phyloP scores from a whole-genome alignment of 2,888 invertebrate genomes.

The Peribatodes rhomboidaria region DNA sequence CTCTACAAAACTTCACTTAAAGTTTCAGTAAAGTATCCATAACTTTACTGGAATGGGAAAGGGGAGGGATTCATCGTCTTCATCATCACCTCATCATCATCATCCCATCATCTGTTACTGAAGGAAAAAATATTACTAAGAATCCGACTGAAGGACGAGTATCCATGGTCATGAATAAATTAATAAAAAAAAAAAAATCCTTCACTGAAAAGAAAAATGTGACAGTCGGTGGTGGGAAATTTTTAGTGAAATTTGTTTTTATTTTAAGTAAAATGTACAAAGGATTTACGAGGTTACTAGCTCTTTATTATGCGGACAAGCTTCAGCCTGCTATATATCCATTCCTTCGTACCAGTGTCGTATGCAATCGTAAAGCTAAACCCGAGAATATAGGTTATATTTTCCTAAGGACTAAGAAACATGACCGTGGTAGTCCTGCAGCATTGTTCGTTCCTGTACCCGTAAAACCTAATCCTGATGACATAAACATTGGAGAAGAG shows the following conservation, averaged over 20 bases:
- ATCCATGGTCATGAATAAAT: too few species aligned
- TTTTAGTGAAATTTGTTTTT: conserved; percentile 62
- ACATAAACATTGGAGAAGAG: conserved; percentile 95
- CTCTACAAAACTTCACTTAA: too few species aligned
- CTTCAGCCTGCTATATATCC: conserved; percentile 71
- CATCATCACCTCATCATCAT: too few species aligned
- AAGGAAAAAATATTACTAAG: too few species aligned
- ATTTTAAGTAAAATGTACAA: conserved; percentile 76
- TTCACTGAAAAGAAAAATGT: conserved; percentile 35
- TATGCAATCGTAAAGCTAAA: conserved; percentile 70
- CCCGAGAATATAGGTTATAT: conserved; percentile 81
- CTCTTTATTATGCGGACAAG: conserved; percentile 72
- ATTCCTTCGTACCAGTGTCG: conserved; percentile 66
- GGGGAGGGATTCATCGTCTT: too few species aligned
- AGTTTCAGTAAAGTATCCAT: too few species aligned
- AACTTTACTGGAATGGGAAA: too few species aligned
- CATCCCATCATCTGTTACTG: too few species aligned
- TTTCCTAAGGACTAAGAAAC: conserved; percentile 81
- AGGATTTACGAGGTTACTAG: conserved; percentile 77
- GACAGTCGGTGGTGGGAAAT: conserved; percentile 52
- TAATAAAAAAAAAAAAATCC: too few species aligned
- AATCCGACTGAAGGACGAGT: too few species aligned
- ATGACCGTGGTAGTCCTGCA: conserved; percentile 84
- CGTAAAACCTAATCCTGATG: conserved; percentile 91
- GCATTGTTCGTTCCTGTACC: conserved; percentile 91